These are phyloP conservation scores for Electrona antarctica DNA, from an alignment of 2,113 vertebrate genomes.

Conservation along the genomic window DNA sequence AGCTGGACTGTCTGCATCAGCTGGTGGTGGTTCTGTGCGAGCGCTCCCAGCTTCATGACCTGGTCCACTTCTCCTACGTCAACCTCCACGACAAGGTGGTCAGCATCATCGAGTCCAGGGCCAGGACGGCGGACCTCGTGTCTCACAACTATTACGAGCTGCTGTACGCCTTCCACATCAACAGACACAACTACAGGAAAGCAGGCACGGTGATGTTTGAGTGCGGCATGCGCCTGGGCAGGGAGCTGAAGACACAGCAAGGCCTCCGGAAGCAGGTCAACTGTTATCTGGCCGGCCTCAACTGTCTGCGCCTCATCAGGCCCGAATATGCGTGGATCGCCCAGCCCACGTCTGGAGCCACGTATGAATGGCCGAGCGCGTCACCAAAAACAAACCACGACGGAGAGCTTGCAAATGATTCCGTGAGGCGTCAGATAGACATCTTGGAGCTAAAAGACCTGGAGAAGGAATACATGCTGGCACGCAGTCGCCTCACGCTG, in stretches of 20 bases:
- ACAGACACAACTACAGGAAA: slow-evolving; percentile 96
- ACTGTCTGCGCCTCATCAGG: slow-evolving; percentile 90
- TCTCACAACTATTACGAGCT: slow-evolving; percentile 96
- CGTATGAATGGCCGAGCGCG: slow-evolving; percentile 89
- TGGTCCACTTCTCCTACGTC: slow-evolving; percentile 92
- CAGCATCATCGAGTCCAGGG: slow-evolving; percentile 91
- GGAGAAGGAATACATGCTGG: slow-evolving; percentile 87
- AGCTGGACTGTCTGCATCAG: slow-evolving; percentile 94
- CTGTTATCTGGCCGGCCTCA: slow-evolving; percentile 91
- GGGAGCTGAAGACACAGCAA: slow-evolving; percentile 86
- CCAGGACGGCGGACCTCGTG: slow-evolving; percentile 91
- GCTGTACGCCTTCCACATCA: slow-evolving; percentile 94
- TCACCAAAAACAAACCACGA: slow-evolving; percentile 94
- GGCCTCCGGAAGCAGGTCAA: slow-evolving; percentile 95
- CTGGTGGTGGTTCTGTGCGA: slow-evolving; percentile 95
- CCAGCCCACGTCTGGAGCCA: slow-evolving; percentile 84
- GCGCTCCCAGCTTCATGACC: slow-evolving; percentile 90
- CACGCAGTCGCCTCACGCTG: slow-evolving; percentile 86
- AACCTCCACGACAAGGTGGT: slow-evolving; percentile 95
- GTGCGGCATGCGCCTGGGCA: slow-evolving; percentile 90
- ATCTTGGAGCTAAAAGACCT: slow-evolving; percentile 92
- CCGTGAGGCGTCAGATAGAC: slow-evolving; percentile 85
- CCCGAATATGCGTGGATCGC: slow-evolving; percentile 97
- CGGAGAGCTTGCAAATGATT: slow-evolving; percentile 83
- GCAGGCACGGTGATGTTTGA: slow-evolving; percentile 97